These are phyloP conservation scores for Oscheius sp. DNA, from an alignment of 2,888 invertebrate species.

Conservation along the genomic window DNA sequence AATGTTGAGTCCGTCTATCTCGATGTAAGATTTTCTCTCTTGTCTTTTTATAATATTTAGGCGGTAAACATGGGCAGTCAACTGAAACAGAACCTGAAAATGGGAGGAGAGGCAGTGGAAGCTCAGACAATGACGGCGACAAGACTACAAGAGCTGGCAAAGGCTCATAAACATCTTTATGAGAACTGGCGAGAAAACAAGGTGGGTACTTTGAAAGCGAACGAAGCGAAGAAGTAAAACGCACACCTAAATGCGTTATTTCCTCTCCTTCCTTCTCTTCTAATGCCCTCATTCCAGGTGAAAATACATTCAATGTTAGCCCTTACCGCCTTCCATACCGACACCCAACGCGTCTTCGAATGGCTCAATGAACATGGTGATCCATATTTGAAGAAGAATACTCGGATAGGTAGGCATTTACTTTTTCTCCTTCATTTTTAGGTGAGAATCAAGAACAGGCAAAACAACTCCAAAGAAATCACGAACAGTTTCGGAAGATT, in stretches of 20 bases:
- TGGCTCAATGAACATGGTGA: conserved; percentile 69
- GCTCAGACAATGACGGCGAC: conserved; percentile 32
- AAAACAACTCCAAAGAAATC: conserved; percentile 46
- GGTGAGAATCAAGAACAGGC: conserved; percentile 47
- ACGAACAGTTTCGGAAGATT: conserved; percentile 61
- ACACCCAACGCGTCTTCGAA: conserved; percentile 58
- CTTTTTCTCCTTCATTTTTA: conserved; percentile 5
- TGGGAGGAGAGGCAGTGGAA: conserved; percentile 34
- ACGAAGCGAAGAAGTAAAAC: no score
- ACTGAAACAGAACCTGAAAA: conserved; percentile 39
- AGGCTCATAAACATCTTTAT: conserved; percentile 44
- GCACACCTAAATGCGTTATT: neutral
- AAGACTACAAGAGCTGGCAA: conserved; percentile 32
- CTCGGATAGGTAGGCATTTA: conserved; percentile 52
- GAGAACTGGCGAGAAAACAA: conserved; percentile 46
- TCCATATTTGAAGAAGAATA: conserved; percentile 61
- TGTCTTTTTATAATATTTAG: neutral
- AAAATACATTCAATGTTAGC: conserved; percentile 48
- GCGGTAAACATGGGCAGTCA: conserved; percentile 25
- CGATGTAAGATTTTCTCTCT: conserved; percentile 35
- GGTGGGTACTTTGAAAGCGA: conserved; percentile 16
- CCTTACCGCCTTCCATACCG: conserved; percentile 54
- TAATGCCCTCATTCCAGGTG: conserved; percentile 30
- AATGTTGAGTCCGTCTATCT: conserved; percentile 45
- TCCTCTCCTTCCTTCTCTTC: neutral